Evolutionary conservation across 1,140 invertebrate genomes (phyloP), one percentile per base, ranked within the genome.

Genomic region (Pogonognathellus flavescens): DNA sequence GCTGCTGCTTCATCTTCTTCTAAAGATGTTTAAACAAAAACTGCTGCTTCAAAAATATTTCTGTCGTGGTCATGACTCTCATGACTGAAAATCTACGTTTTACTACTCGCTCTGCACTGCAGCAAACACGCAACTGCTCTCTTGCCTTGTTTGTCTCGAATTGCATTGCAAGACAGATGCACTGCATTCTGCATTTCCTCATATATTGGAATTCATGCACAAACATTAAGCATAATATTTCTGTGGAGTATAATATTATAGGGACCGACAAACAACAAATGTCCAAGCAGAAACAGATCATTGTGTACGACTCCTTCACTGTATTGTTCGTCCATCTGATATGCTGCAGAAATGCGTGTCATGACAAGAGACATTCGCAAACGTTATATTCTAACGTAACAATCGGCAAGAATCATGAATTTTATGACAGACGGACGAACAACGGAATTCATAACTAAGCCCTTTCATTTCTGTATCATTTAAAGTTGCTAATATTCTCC

Each of bases 391-490:
- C 25, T 16, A 76, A 76, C 70, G 41, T 76, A 50, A 76, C 70
- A 76, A 76, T 76, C 70, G 41, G 41, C 16, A 31, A 76, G 25
- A 76, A 76, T 76, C 41, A 76, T 76, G 70, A 76, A 14, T 76
- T 76, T 76, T 76, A 76, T 76, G 70, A 76, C 70, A 76, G 70
- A 18, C 49, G 70, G 70, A 76, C 70, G 41, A 31, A 76, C 70
- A 76, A 76, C 70, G 70, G 70, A 76, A 50, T 76, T 41, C 31
- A 41, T 41, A 41, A 41, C 31, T 41, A 41, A 41, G 31, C 31
- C 31, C 31, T 41, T 41, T 41, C 31, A 41, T 41, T 41, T 41
- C 31, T 41, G 31, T 41, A 41, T 41, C 31, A 41, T 41, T 41
- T 41, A 41, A 41, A 41, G 31, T 41, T 41, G 31, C 31, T 41